These are phyloP conservation scores for Amphibalanus amphitrite DNA, from an alignment of 1,140 invertebrate species.

Conservation along the genomic window DNA sequence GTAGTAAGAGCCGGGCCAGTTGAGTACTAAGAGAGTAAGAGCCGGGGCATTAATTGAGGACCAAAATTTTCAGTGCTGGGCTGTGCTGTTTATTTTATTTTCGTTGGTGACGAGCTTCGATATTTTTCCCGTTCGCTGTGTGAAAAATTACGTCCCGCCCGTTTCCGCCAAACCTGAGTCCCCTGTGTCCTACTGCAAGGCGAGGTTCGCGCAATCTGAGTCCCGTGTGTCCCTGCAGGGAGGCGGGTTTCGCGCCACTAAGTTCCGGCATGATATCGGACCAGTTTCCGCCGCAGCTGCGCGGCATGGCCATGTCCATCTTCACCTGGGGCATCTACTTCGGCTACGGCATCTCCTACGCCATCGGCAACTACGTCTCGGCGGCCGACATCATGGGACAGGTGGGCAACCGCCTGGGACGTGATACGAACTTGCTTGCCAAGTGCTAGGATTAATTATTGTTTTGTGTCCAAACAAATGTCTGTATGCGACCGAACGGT, in stretches of 20 bases:
- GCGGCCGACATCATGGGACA: conserved; percentile 45
- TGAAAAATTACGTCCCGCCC: not conserved
- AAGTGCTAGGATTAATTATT: too few species aligned
- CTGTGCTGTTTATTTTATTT: conserved; percentile 1
- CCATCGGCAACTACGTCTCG: conserved; percentile 72
- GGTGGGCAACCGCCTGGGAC: too few species aligned
- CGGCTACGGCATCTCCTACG: conserved; percentile 80
- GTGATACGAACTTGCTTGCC: too few species aligned
- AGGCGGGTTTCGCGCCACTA: conserved; percentile 75
- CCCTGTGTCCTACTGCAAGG: too few species aligned
- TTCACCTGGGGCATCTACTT: conserved; percentile 95
- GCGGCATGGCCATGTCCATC: conserved; percentile 73
- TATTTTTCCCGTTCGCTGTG: not conserved
- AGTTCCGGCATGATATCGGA: conserved; percentile 72
- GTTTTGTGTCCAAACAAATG: too few species aligned
- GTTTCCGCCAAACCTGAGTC: not conserved
- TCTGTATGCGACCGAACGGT: too few species aligned
- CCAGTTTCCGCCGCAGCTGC: conserved; percentile 51
- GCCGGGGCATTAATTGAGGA: too few species aligned
- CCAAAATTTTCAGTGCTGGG: not conserved
- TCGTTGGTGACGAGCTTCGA: not conserved
- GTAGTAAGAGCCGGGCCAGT: not conserved
- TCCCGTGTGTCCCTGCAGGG: conserved; percentile 34
- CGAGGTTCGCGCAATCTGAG: not conserved
- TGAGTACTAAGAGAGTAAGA: too few species aligned